These are phyloP conservation scores for Oryzias sinensis DNA, from an alignment of 2,797 vertebrate species.

Conservation along the genomic window DNA sequence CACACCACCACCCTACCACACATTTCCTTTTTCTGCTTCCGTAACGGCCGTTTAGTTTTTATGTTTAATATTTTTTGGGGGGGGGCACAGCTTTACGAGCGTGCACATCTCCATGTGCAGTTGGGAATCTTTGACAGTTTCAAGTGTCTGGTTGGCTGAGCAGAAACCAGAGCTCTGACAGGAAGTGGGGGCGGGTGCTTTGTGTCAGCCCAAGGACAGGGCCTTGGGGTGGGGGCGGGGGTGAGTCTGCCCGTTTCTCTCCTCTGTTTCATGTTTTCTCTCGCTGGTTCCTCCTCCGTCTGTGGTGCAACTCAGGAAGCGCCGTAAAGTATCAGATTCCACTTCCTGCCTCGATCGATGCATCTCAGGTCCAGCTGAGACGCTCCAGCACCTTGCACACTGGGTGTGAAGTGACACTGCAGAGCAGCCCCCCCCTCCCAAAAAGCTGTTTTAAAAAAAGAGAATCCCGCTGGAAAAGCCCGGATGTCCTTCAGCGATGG, in stretches of 20 bases:
- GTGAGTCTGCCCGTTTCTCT: slow-evolving; percentile 41
- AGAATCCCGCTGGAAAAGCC: not conserved
- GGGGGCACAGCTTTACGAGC: too few species aligned
- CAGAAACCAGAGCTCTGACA: slow-evolving; percentile 30
- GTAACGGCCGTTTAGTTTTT: too few species aligned
- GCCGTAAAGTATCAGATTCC: slow-evolving; percentile 77
- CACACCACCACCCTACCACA: too few species aligned
- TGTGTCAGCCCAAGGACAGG: slow-evolving; percentile 66
- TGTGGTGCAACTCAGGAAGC: slow-evolving; percentile 72
- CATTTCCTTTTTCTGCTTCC: too few species aligned
- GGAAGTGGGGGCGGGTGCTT: slow-evolving; percentile 54
- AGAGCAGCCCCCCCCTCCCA: too few species aligned
- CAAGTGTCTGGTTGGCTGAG: slow-evolving; percentile 11
- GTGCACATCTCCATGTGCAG: too few species aligned
- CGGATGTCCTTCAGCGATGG: slow-evolving; percentile 11
- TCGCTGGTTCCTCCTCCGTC: slow-evolving; percentile 41
- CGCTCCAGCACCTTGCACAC: slow-evolving; percentile 4
- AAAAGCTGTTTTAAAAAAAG: too few species aligned
- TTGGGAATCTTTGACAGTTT: not conserved
- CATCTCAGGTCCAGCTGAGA: slow-evolving; percentile 59
- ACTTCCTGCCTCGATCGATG: slow-evolving; percentile 83
- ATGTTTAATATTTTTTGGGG: too few species aligned
- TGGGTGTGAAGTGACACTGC: not conserved
- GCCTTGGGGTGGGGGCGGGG: slow-evolving; percentile 25
- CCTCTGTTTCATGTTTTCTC: slow-evolving; percentile 25